A percentile compares a stretch with the other conserved stretches of the same genome.
phyloP scores from a whole-genome alignment of 2,888 invertebrate species.

The Ashinkailepas kermadecensis region DNA sequence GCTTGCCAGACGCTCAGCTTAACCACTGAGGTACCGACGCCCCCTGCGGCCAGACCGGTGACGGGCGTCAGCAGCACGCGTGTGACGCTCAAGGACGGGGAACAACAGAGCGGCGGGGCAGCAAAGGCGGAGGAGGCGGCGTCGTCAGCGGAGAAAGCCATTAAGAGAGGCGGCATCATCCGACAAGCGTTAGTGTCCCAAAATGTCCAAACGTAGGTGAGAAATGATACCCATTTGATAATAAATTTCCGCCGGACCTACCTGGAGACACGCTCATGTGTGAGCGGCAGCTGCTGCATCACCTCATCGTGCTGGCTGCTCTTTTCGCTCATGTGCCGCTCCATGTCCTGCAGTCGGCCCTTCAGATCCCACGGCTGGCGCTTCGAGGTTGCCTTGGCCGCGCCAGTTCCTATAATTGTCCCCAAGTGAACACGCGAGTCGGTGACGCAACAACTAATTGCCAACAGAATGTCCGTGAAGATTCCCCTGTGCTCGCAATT shows the following conservation, averaged over 20 bases:
- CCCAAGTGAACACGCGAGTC: not conserved
- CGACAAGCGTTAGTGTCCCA: no score
- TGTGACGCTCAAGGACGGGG: conserved; percentile 9
- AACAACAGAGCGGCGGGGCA: conserved; percentile 4
- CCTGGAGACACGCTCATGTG: conserved; percentile 26
- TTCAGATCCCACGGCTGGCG: conserved; percentile 45
- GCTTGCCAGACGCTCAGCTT: no score
- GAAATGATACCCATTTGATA: no score
- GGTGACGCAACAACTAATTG: not conserved
- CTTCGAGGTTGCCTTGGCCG: conserved; percentile 25
- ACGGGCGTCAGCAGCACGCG: no score
- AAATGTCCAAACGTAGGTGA: no score
- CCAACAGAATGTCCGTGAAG: no score
- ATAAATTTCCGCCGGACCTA: not conserved
- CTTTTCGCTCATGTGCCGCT: conserved; percentile 31
- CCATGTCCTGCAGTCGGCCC: conserved; percentile 43
- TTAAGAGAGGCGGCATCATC: no score
- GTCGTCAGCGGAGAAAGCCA: no score
- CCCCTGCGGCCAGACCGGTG: no score
- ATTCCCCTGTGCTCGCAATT: no score
- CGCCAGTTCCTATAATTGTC: not conserved
- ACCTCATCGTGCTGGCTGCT: not conserved
- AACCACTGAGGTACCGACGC: no score
- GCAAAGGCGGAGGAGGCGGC: no score
- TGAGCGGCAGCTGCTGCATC: conserved; percentile 24